phyloP scores from a whole-genome alignment of 2,113 vertebrate genomes.

The Cariama cristata region DNA sequence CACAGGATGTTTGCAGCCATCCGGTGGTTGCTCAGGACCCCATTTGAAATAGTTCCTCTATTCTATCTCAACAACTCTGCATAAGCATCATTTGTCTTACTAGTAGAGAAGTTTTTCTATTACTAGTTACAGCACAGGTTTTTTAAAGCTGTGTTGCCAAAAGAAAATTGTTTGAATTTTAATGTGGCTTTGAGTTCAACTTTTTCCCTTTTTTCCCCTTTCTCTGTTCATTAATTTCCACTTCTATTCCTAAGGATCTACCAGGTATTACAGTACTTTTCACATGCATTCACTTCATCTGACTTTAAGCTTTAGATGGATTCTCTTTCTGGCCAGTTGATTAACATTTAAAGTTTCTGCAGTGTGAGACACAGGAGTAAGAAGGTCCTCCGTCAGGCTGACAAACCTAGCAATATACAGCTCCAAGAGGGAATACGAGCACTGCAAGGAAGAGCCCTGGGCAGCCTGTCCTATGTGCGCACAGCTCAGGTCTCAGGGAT shows the following conservation, averaged over 20 bases:
- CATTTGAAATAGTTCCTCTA: background rate
- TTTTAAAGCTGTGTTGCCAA: background rate
- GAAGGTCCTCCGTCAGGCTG: background rate
- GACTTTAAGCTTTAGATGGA: background rate
- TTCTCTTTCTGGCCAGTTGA: background rate
- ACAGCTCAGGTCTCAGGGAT: background rate
- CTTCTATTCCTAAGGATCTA: background rate
- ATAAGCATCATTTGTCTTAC: background rate
- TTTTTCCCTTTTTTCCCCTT: background rate
- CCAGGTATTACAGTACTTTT: background rate
- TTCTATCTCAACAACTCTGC: background rate
- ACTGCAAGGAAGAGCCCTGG: accelerated
- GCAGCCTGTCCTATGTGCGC: background rate
- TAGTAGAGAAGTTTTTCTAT: background rate
- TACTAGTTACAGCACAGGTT: background rate
- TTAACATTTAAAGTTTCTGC: background rate
- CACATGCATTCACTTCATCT: background rate
- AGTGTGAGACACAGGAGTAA: background rate
- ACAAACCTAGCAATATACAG: accelerated
- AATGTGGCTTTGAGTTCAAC: background rate
- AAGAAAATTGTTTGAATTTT: background rate
- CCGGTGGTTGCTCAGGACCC: no score
- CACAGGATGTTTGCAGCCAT: no score
- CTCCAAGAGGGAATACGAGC: background rate
- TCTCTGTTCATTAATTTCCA: accelerated